Evolutionary conservation across 2,888 invertebrate species (phyloP).

Genomic region (Himalopsyche anomala): DNA sequence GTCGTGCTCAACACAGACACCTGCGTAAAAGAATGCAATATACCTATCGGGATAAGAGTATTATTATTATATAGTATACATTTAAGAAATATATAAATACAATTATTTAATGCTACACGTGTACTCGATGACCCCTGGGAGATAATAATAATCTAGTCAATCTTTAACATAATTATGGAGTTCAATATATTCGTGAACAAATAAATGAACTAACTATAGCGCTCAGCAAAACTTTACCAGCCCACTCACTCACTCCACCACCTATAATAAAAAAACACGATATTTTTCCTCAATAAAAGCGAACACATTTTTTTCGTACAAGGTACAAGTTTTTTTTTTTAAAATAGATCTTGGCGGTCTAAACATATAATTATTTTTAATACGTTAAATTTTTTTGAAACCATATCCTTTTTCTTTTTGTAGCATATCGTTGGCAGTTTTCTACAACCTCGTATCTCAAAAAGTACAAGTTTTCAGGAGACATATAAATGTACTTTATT

Average conservation of each 20-base stretch:
- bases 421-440: too few relatives aligned
- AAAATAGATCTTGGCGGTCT: too few relatives aligned
- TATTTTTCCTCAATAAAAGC: constrained; percentile 3
- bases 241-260: not conserved
- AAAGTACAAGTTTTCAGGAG: too few relatives aligned
- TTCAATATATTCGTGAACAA: constrained; percentile 18
- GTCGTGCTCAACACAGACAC: not conserved
- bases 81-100: not conserved
- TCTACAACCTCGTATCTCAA: too few relatives aligned
- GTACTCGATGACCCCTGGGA: constrained; percentile 2
- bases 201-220: not conserved
- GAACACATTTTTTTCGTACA: not conserved
- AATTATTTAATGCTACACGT: constrained; percentile 26
- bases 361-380: too few relatives aligned
- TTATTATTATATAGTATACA: too few relatives aligned
- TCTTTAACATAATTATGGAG: constrained; percentile 1
- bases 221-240: not conserved
- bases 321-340: not conserved
- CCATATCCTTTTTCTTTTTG: too few relatives aligned
- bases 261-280: not conserved
- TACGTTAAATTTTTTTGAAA: too few relatives aligned
- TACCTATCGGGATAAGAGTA: not conserved
- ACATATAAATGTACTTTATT: too few relatives aligned
- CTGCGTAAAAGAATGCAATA: not conserved
- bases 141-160: not conserved